Conservation (phyloP, 2,113 vertebrate genomes). For the Brachypodius melanocephalos region DNA sequence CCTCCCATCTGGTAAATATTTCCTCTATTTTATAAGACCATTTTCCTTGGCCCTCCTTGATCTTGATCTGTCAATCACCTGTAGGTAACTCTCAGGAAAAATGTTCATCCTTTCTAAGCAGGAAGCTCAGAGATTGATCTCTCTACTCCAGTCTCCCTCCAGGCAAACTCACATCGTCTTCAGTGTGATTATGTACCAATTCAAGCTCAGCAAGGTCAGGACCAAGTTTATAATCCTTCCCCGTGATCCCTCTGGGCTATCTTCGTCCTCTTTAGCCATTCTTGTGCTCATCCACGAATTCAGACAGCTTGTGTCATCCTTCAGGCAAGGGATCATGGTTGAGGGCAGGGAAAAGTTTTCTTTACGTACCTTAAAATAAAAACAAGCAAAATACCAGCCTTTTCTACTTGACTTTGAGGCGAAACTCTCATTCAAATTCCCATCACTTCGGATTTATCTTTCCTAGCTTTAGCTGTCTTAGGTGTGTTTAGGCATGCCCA, state of each 20-base stretch:
- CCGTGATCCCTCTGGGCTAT: neutral
- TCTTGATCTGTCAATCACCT: neutral
- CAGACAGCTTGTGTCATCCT: neutral
- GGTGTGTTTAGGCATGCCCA: neutral
- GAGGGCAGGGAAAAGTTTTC: neutral
- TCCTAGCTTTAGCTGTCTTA: neutral
- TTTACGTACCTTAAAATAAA: neutral
- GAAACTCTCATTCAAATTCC: neutral
- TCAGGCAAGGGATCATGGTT: neutral
- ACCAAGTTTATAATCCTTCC: neutral
- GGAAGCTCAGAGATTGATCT: neutral
- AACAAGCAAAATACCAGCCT: neutral
- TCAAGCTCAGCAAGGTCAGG: slow-evolving; percentile 10
- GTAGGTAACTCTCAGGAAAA: neutral
- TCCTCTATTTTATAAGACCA: neutral
- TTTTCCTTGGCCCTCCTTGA: neutral
- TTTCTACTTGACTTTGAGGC: neutral
- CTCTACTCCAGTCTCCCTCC: neutral
- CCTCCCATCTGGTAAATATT: neutral
- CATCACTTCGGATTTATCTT: neutral
- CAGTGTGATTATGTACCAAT: neutral
- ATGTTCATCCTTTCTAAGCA: neutral
- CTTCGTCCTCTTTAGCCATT: neutral
- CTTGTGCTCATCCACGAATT: neutral
- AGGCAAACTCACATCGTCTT: neutral